Percentiles rank a stretch among this genome's conserved stretches.
phyloP scores from a whole-genome alignment of 2,113 vertebrate species.

The Apus apus region DNA sequence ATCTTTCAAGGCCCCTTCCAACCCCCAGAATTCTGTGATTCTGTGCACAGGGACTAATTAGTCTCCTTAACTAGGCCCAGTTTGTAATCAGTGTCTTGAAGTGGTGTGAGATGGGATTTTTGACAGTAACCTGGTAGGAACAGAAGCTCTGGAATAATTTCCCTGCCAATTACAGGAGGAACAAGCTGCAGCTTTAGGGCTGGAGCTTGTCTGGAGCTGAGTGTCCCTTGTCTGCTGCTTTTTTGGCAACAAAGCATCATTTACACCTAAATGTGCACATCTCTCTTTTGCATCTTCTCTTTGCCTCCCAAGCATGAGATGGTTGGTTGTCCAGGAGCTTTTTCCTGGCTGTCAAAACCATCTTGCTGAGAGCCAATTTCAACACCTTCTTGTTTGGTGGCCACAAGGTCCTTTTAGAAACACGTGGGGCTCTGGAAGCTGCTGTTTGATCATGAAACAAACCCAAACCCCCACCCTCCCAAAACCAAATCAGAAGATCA shows the following conservation, averaged over 20 bases:
- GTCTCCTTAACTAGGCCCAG: not conserved
- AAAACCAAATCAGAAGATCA: not conserved
- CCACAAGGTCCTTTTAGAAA: not conserved
- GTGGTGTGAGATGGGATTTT: not conserved
- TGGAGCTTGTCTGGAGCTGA: not conserved
- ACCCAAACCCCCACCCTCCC: too few species aligned
- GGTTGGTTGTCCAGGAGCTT: not conserved
- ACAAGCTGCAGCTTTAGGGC: not conserved
- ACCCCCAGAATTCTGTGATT: too few species aligned
- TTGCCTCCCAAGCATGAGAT: not conserved
- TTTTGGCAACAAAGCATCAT: not conserved
- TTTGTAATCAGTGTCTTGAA: not conserved
- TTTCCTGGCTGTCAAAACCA: not conserved
- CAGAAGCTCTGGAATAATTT: not conserved
- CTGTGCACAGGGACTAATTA: not conserved
- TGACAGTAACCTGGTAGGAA: not conserved
- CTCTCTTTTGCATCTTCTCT: slow-evolving; percentile 8
- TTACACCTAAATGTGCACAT: not conserved
- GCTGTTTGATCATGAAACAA: not conserved
- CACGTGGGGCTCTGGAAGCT: not conserved
- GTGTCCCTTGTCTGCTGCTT: not conserved
- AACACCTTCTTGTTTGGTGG: not conserved
- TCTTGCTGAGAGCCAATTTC: not conserved
- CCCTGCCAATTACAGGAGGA: not conserved
- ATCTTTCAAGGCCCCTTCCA: too few species aligned